Conservation (phyloP, 1,140 invertebrate genomes). For the Planococcus citri region DNA sequence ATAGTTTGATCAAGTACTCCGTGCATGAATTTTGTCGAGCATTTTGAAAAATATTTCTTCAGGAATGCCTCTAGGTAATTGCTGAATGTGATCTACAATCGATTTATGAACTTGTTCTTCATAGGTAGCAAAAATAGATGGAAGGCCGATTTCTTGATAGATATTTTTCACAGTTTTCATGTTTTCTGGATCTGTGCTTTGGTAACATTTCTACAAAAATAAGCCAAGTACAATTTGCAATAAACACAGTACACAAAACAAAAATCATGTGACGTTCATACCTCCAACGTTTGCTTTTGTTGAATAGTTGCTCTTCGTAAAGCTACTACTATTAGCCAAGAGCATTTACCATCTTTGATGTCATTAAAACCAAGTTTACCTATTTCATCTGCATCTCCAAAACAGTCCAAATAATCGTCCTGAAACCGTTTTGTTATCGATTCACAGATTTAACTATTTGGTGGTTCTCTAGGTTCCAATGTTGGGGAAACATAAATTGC, state of each 20-base stretch:
- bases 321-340: constrained; percentile 85
- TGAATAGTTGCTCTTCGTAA: constrained; percentile 58
- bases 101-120: constrained; percentile 76
- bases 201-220: constrained; percentile 78
- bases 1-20: not conserved
- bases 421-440: too few species aligned
- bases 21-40: constrained; percentile 59
- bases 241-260: not conserved
- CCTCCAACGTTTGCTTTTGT: constrained; percentile 62
- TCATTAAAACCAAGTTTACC: constrained; percentile 84
- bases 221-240: too few species aligned
- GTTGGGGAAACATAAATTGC: too few species aligned
- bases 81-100: constrained; percentile 70
- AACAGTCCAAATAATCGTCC: constrained; percentile 93
- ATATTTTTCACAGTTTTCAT: constrained; percentile 60
- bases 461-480: too few species aligned
- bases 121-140: constrained; percentile 63
- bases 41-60: constrained; percentile 71
- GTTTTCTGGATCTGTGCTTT: constrained; percentile 50
- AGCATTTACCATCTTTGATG: constrained; percentile 90
- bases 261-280: too few species aligned
- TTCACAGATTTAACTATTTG: too few species aligned
- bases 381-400: constrained; percentile 66
- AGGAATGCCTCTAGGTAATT: constrained; percentile 66
- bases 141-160: constrained; percentile 65